Conservation (phyloP, 2,888 invertebrate genomes). For the Cephus nigrinus region DNA sequence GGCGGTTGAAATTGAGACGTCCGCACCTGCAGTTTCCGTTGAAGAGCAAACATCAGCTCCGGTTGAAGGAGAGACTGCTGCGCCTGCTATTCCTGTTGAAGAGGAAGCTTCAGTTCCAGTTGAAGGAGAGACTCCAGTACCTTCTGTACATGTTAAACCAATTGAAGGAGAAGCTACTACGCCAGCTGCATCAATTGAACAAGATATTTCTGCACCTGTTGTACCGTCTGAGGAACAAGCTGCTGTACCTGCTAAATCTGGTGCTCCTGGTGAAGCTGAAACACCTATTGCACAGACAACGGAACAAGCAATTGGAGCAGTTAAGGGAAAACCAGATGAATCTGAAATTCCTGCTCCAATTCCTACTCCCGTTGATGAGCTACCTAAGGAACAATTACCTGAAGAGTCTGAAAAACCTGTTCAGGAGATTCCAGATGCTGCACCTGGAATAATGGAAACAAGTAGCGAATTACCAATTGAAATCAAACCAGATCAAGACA, state of each 20-base stretch:
- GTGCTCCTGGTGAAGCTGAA: constrained; percentile 18
- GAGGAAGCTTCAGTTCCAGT: constrained; percentile 17
- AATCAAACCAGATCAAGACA: constrained; percentile 1
- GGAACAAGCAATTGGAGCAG: constrained; percentile 11
- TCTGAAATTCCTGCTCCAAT: neutral
- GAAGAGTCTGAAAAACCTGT: too few species aligned
- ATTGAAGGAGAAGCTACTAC: constrained; percentile 19
- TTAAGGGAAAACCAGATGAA: constrained; percentile 22
- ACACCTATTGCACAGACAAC: constrained; percentile 15
- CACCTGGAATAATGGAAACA: too few species aligned
- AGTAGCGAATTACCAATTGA: neutral
- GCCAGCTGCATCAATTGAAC: constrained; percentile 18
- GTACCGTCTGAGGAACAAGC: constrained; percentile 1
- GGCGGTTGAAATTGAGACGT: neutral
- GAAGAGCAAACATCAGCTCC: constrained; percentile 20
- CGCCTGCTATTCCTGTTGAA: constrained; percentile 16
- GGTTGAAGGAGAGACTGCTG: constrained; percentile 18
- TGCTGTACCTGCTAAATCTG: neutral
- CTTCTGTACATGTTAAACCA: constrained; percentile 9
- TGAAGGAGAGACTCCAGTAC: constrained; percentile 1
- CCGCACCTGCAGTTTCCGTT: constrained; percentile 7
- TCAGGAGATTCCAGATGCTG: too few species aligned
- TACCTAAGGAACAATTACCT: too few species aligned
- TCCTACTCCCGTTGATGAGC: neutral
- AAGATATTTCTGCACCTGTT: constrained; percentile 15